Percentiles rank a stretch among this genome's conserved stretches.
Evolutionary conservation across 2,888 invertebrate species (phyloP).

Genomic region (Mythimna impura): DNA sequence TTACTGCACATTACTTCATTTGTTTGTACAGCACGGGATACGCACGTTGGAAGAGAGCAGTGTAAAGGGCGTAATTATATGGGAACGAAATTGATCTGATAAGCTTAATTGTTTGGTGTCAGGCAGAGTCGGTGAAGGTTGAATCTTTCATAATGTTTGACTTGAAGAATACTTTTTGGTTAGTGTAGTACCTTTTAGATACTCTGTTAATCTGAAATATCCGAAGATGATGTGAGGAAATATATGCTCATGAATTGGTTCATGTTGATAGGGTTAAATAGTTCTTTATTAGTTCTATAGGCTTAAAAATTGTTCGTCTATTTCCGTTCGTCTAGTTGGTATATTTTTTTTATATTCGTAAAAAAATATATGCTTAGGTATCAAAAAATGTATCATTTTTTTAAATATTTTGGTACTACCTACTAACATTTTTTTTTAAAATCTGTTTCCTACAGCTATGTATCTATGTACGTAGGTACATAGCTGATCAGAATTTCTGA

Average conservation of each 20-base stretch:
- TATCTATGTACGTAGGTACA: no score
- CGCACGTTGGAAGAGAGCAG: slow-evolving; percentile 11
- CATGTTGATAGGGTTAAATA: neutral
- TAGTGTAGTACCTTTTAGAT: neutral
- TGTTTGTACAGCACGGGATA: slow-evolving; percentile 10
- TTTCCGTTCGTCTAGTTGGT: no score
- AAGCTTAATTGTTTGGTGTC: neutral
- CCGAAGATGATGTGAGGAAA: neutral
- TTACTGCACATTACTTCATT: slow-evolving; percentile 39
- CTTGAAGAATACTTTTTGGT: neutral
- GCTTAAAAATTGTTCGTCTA: neutral
- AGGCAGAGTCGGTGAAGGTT: slow-evolving; percentile 23
- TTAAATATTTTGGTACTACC: no score
- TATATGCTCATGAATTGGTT: neutral
- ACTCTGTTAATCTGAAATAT: neutral
- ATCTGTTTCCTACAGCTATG: no score
- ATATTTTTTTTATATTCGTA: no score
- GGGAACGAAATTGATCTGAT: neutral
- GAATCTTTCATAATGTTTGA: slow-evolving; percentile 29
- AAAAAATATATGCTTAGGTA: no score
- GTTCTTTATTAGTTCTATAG: neutral
- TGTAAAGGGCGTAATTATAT: slow-evolving; percentile 30
- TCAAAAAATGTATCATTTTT: no score
- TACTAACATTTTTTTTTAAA: no score
- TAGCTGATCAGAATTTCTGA: neutral